Conservation (phyloP, 2,113 vertebrate species). For the Neolamprologus sp. region DNA sequence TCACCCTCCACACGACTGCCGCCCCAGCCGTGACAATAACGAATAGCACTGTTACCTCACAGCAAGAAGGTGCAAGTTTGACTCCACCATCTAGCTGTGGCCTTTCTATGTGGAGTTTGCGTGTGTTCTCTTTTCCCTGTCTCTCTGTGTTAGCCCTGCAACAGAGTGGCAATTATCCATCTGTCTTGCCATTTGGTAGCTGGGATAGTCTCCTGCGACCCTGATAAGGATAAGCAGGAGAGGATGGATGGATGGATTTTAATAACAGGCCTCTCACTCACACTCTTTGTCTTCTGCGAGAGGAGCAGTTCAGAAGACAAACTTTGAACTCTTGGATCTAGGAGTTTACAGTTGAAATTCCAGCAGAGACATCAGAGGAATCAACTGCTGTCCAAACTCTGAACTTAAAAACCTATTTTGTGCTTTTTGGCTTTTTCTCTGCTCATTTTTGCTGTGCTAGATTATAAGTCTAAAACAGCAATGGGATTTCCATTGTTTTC, state of each 20-base stretch:
- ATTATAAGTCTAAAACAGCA: neutral
- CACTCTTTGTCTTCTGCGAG: neutral
- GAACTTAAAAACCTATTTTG: neutral
- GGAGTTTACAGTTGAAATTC: neutral
- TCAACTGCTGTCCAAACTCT: fast-evolving
- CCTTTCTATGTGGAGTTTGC: neutral
- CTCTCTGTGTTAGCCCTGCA: neutral
- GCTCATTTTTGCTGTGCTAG: neutral
- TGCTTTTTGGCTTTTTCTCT: neutral
- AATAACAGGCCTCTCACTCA: neutral
- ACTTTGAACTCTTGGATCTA: neutral
- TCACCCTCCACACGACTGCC: too few relatives aligned
- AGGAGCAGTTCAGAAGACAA: neutral
- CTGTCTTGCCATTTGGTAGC: neutral
- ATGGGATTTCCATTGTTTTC: neutral
- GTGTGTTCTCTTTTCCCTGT: neutral
- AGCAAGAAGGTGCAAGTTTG: neutral
- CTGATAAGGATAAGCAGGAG: neutral
- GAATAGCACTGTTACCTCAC: neutral
- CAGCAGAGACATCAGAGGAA: neutral
- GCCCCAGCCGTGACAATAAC: neutral
- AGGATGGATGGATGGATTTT: neutral
- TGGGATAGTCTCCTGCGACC: neutral
- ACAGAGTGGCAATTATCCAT: neutral
- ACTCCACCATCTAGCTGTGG: neutral